A percentile compares a stretch with the other conserved stretches of the same genome.
phyloP scores from a whole-genome alignment of 2,113 vertebrate species.

The Carettochelys insculpta region DNA sequence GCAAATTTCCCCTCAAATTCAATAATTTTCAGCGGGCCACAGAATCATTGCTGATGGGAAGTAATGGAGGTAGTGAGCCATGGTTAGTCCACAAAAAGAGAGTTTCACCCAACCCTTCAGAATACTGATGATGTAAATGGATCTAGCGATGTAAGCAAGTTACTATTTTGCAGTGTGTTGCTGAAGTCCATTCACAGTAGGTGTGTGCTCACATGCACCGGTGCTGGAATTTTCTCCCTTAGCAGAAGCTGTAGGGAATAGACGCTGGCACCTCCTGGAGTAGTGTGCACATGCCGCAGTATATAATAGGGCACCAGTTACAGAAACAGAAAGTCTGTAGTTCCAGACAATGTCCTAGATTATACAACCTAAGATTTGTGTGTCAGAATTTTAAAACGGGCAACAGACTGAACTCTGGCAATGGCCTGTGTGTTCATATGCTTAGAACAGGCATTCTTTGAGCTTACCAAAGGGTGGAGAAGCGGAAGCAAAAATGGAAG shows the following conservation, averaged over 20 bases:
- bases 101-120: background rate
- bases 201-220: too few species aligned
- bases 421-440: background rate
- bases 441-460: background rate
- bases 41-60: background rate
- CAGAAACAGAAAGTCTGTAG: background rate
- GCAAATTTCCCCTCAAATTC: background rate
- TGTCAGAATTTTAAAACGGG: background rate
- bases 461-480: background rate
- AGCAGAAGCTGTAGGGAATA: too few species aligned
- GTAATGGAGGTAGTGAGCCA: background rate
- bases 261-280: too few species aligned
- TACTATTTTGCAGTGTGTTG: too few species aligned
- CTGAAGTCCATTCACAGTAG: too few species aligned
- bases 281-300: too few species aligned
- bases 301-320: too few species aligned
- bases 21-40: background rate
- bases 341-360: background rate
- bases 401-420: background rate
- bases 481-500: background rate
- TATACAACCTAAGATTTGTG: background rate
- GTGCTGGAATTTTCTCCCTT: too few species aligned
- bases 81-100: background rate
- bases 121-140: background rate
- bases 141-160: background rate